Conservation (phyloP, 2,888 invertebrate species). For the Drosophila anceps region DNA sequence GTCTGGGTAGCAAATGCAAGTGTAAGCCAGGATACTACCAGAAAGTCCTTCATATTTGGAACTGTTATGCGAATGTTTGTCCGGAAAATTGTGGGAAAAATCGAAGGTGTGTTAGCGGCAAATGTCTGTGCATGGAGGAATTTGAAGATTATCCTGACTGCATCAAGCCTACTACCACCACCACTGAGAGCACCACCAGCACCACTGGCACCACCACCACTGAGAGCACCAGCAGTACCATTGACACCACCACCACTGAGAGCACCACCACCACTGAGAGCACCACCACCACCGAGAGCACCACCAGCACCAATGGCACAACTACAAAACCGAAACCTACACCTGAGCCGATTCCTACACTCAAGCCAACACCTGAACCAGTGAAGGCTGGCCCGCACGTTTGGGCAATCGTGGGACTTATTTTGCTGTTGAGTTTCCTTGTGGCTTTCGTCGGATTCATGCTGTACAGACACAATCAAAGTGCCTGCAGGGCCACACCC, state of each 20-base stretch:
- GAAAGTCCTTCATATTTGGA: too few relatives aligned
- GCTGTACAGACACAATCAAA: constrained; percentile 7
- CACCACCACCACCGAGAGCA: neutral
- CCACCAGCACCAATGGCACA: neutral
- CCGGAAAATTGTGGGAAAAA: too few relatives aligned
- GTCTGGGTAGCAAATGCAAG: too few relatives aligned
- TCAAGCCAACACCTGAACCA: neutral
- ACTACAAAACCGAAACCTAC: neutral
- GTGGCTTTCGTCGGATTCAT: constrained; percentile 4
- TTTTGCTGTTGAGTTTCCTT: constrained; percentile 14
- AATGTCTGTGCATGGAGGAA: too few relatives aligned
- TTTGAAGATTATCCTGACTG: too few relatives aligned
- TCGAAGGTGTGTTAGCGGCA: too few relatives aligned
- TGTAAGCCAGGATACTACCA: too few relatives aligned
- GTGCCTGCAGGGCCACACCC: constrained; percentile 1
- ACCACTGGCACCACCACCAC: neutral
- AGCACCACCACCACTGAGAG: neutral
- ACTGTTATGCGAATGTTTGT: too few relatives aligned
- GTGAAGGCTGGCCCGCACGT: neutral
- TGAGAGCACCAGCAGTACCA: neutral
- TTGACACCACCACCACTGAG: too few relatives aligned
- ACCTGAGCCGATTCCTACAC: too few relatives aligned
- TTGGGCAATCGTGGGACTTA: constrained; percentile 30
- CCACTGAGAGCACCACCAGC: neutral
- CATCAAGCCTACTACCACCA: neutral